Conservation (phyloP, 30 jellyfish, hydroid and myxozoan genomes). For the Morbakka virulenta region DNA sequence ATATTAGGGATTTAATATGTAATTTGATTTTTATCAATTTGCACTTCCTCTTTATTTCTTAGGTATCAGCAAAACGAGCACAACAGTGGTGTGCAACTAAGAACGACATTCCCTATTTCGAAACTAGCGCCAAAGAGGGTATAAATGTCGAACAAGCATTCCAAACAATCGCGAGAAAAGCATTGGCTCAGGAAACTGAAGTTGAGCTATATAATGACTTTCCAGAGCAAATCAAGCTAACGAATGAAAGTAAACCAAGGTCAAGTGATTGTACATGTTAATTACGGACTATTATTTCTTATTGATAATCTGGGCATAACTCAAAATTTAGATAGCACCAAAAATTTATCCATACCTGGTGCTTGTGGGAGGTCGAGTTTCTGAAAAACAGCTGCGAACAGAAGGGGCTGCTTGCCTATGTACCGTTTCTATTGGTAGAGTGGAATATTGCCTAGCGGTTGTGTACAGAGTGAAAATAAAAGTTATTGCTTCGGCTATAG, state of each 20-base stretch:
- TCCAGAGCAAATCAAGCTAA: conserved; percentile 97
- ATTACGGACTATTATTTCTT: background rate
- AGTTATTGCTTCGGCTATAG: too few relatives aligned
- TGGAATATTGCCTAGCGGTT: too few relatives aligned
- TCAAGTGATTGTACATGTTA: conserved; percentile 97
- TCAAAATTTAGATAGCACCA: background rate
- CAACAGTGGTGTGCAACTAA: conserved; percentile 99
- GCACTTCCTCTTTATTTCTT: too few relatives aligned
- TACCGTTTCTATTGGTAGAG: too few relatives aligned
- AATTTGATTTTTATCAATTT: too few relatives aligned
- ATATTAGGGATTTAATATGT: too few relatives aligned
- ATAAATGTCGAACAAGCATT: conserved; percentile 99
- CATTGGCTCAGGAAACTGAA: conserved; percentile 98
- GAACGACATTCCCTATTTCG: conserved; percentile 96
- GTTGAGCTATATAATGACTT: conserved; percentile 96
- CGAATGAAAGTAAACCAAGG: conserved; percentile 88
- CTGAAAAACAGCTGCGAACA: too few relatives aligned
- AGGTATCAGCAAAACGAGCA: conserved; percentile 99
- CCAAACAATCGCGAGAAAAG: conserved; percentile 96
- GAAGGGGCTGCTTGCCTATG: too few relatives aligned
- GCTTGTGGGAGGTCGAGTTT: too few relatives aligned
- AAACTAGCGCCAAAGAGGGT: conserved; percentile 99
- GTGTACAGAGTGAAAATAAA: too few relatives aligned
- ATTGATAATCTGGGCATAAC: background rate
- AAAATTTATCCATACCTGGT: too few relatives aligned